Evolutionary conservation across 2,113 vertebrate species (phyloP), one percentile per base, ranked within the genome.

Genomic region (Pyrgilauda ruficollis): DNA sequence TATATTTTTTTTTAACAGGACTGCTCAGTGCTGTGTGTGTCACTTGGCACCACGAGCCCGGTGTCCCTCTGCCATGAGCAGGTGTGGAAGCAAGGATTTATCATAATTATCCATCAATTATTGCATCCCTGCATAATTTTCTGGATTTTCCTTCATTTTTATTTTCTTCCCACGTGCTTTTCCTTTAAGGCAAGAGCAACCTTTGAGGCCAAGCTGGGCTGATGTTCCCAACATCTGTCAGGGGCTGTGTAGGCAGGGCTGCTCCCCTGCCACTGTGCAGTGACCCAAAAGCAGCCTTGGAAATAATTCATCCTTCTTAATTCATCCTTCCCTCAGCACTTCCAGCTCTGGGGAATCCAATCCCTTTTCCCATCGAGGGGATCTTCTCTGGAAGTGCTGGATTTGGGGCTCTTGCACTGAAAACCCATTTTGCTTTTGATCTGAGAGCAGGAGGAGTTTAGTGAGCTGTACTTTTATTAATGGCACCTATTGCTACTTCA

Each of bases 21-120:
- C 15, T 59, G 23, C 35, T 49, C 30, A 4, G 15, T 6, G 66
- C 72, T 26, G 24, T 0, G 1, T 24, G 35, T 20, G 77, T 9
- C 77, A 1, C 67, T 62, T 8, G 43, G 67, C 22, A 12, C 33
- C 3, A 5, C 2, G 3, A 67, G 31, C 8, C 15, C 0, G 0
- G 28, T 3, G 31, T 69, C 49, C 59, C 69, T 50, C 8, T 61
- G 87, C 47, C 58, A 8, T 4, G 23, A 50, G 67, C 70, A 27
- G 47, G 31, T 82, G 31, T 37, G 61, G 63, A 33, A 90, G 63
- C 11, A 4, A 33, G 8, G 22, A 18, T 84, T 94, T 62, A 4
- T 19, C 61, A 12, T 50, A 24, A 66, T 76, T 47, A 44, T 30
- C 66, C 50, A 67, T 28, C n/a, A 67, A 33, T 68, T 79, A 35